These are phyloP conservation scores for Fistularia commersonii DNA, from an alignment of 2,797 vertebrate species.

Conservation along the genomic window DNA sequence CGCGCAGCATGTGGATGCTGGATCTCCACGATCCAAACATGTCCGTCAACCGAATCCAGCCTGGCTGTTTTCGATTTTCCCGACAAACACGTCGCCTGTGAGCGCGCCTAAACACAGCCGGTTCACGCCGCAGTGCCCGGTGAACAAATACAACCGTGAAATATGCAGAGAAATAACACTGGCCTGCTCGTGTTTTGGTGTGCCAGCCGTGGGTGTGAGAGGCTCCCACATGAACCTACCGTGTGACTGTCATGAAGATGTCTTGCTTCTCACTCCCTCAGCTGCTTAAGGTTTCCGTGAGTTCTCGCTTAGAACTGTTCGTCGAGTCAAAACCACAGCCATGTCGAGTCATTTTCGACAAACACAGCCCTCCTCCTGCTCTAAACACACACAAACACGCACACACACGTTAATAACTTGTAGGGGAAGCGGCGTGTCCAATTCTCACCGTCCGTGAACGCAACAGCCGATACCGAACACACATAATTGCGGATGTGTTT, in stretches of 20 bases:
- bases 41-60: not conserved
- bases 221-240: slow-evolving; percentile 46
- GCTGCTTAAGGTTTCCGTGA: slow-evolving; percentile 29
- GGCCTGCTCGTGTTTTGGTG: slow-evolving; percentile 6
- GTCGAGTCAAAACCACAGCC: slow-evolving; percentile 37
- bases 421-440: slow-evolving; percentile 1
- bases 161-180: slow-evolving; percentile 12
- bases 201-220: too few species aligned
- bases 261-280: slow-evolving; percentile 37
- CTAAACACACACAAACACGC: not conserved
- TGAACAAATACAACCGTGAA: slow-evolving; percentile 23
- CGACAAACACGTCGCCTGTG: not conserved
- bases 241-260: slow-evolving; percentile 65
- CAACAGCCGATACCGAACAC: slow-evolving; percentile 16
- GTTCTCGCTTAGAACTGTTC: slow-evolving; percentile 24
- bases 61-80: not conserved
- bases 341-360: slow-evolving; percentile 49
- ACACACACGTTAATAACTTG: slow-evolving; percentile 21
- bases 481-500: slow-evolving; percentile 48
- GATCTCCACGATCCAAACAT: not conserved
- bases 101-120: slow-evolving; percentile 25
- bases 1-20: not conserved
- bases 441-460: slow-evolving; percentile 2
- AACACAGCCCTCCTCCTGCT: slow-evolving; percentile 25
- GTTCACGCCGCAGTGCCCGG: slow-evolving; percentile 44